Percentiles rank a stretch among this genome's conserved stretches.
phyloP scores from a whole-genome alignment of 2,888 invertebrate genomes.

The Adelphocoris suturalis region DNA sequence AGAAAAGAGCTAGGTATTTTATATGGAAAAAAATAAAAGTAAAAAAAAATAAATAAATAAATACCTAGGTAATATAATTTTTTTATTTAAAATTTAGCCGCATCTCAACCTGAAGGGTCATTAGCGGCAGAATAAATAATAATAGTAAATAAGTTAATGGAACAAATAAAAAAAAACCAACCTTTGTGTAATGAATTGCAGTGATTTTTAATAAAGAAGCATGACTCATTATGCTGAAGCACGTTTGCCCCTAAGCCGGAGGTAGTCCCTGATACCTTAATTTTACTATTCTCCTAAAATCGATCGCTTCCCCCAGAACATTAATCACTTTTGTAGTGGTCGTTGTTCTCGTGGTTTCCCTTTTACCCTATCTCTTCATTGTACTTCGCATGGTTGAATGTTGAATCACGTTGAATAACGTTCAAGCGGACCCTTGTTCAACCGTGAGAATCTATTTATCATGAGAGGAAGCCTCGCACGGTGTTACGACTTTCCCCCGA shows the following conservation, averaged over 20 bases:
- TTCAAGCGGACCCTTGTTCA: constrained; percentile 56
- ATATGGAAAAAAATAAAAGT: too few relatives aligned
- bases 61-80: too few relatives aligned
- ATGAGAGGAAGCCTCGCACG: constrained; percentile 49
- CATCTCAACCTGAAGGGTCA: too few relatives aligned
- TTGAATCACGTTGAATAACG: constrained; percentile 59
- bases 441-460: constrained; percentile 60
- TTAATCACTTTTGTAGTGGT: constrained; percentile 45
- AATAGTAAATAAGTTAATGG: too few relatives aligned
- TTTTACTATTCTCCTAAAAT: constrained; percentile 28
- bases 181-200: too few relatives aligned
- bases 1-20: too few relatives aligned
- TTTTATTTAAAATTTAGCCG: too few relatives aligned
- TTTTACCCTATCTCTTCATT: constrained; percentile 56
- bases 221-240: constrained; percentile 17
- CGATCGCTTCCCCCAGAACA: constrained; percentile 12
- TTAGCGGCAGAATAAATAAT: too few relatives aligned
- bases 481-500: constrained; percentile 52
- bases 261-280: constrained; percentile 18
- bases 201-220: too few relatives aligned
- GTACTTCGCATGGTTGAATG: constrained; percentile 44
- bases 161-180: too few relatives aligned
- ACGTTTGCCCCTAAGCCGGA: not conserved
- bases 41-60: too few relatives aligned
- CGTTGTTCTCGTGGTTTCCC: constrained; percentile 38